phyloP scores from a whole-genome alignment of 2,113 vertebrate genomes.

The Embiotoca jacksoni region DNA sequence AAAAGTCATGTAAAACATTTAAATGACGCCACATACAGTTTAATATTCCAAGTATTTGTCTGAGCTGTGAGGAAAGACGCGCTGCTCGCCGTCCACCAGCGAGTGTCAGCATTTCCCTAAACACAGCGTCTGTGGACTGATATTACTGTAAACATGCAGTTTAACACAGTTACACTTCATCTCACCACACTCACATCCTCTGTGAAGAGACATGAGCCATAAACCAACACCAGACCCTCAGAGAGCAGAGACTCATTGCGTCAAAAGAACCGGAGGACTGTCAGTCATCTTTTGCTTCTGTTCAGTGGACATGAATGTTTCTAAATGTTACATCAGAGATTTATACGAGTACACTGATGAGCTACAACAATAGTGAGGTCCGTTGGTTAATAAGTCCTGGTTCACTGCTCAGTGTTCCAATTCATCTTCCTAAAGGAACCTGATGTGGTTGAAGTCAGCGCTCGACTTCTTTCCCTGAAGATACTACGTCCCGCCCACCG shows the following conservation, averaged over 20 bases:
- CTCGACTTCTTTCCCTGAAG: background rate
- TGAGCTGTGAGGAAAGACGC: background rate
- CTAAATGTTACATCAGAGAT: background rate
- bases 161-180: background rate
- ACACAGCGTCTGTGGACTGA: background rate
- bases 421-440: no score
- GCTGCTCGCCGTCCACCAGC: background rate
- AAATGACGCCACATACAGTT: background rate
- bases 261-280: background rate
- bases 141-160: slow-evolving; percentile 8
- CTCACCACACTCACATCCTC: background rate
- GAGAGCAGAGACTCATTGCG: background rate
- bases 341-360: background rate
- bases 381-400: no score
- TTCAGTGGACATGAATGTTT: background rate
- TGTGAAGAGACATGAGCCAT: background rate
- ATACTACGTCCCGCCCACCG: no score
- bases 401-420: no score
- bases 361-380: background rate
- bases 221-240: background rate
- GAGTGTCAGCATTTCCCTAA: slow-evolving; percentile 1
- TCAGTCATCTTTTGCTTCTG: background rate
- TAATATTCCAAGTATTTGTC: slow-evolving; percentile 17
- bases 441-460: background rate
- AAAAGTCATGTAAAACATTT: background rate